Conservation (phyloP, 2,888 invertebrate species). For the Platerodrilus igneus region DNA sequence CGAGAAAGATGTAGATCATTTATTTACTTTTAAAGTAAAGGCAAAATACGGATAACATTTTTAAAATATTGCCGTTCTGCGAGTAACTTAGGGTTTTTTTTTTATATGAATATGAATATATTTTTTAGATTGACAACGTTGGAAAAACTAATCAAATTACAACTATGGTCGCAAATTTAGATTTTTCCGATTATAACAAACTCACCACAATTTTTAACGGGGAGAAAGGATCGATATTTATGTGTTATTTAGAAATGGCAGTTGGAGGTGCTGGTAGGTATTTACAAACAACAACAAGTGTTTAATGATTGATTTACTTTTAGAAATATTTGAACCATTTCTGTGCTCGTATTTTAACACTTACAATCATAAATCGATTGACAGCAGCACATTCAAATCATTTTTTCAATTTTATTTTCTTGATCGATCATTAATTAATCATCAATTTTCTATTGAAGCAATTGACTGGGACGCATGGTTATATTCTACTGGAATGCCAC, state of each 20-base stretch:
- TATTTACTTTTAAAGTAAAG: too few species aligned
- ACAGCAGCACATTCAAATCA: slow-evolving; percentile 73
- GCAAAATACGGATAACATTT: too few species aligned
- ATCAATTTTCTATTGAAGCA: too few species aligned
- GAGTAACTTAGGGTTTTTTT: too few species aligned
- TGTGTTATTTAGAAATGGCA: slow-evolving; percentile 78
- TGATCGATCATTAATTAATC: slow-evolving; percentile 49
- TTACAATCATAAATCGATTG: slow-evolving; percentile 77
- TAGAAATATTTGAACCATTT: slow-evolving; percentile 72
- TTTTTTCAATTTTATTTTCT: slow-evolving; percentile 69
- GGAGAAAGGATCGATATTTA: slow-evolving; percentile 87
- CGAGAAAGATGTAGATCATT: too few species aligned
- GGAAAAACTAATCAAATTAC: too few species aligned
- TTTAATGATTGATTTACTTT: slow-evolving; percentile 2
- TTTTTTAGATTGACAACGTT: too few species aligned
- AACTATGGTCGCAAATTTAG: too few species aligned
- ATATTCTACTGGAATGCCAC: slow-evolving; percentile 80
- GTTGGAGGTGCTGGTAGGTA: slow-evolving; percentile 72
- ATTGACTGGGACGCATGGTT: slow-evolving; percentile 89
- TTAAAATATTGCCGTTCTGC: too few species aligned
- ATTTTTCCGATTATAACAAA: too few species aligned
- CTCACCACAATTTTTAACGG: too few species aligned
- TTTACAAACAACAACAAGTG: slow-evolving; percentile 11
- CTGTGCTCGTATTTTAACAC: slow-evolving; percentile 72
- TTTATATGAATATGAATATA: too few species aligned